Evolutionary conservation across 2,113 vertebrate species (phyloP).

Genomic region (Myotis yumanensis): DNA sequence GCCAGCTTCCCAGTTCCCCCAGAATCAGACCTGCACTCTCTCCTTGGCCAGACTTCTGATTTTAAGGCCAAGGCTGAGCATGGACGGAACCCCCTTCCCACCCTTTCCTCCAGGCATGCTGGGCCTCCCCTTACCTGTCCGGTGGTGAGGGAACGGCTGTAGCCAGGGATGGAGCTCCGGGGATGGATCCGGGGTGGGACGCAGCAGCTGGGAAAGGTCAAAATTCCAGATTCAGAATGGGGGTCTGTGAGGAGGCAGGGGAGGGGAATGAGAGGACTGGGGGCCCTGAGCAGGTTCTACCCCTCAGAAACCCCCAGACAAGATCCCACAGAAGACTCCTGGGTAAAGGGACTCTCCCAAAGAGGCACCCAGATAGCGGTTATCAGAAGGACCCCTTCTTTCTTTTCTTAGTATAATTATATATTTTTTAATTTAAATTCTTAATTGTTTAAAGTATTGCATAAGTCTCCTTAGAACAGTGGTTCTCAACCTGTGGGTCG

Average conservation of each 20-base stretch:
- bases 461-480: too few species aligned
- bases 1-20: background rate
- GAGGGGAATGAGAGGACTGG: constrained; percentile 39
- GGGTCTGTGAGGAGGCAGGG: constrained; percentile 73
- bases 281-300: background rate
- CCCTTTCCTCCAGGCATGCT: background rate
- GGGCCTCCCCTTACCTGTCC: constrained; percentile 89
- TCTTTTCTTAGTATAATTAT: too few species aligned
- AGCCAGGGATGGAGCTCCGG: constrained; percentile 90
- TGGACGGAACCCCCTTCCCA: background rate
- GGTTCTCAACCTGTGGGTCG: too few species aligned
- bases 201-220: constrained; percentile 91
- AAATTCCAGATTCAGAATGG: constrained; percentile 88
- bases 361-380: background rate
- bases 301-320: background rate
- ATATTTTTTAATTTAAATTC: too few species aligned
- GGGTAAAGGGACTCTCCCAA: background rate
- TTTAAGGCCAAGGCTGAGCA: background rate
- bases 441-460: too few species aligned
- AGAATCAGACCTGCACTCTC: background rate
- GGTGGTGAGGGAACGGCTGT: constrained; percentile 96
- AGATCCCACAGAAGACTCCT: background rate
- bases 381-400: background rate
- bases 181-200: constrained; percentile 91
- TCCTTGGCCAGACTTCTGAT: background rate